Conservation (phyloP, 2,113 vertebrate species). For the Podiceps cristatus region DNA sequence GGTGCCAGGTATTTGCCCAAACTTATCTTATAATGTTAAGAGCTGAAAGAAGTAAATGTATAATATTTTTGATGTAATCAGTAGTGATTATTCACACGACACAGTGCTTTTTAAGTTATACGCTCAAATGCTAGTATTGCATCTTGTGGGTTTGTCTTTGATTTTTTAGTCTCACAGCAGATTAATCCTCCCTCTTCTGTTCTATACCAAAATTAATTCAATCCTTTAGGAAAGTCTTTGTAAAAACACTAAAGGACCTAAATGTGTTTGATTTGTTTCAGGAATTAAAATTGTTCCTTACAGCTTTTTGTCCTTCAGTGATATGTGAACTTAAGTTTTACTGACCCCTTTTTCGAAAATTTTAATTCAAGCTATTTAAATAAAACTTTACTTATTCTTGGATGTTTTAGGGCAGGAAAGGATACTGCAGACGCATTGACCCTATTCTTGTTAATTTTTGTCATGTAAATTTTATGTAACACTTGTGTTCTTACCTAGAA, state of each 20-base stretch:
- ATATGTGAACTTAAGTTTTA: neutral
- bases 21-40: slow-evolving; percentile 72
- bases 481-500: neutral
- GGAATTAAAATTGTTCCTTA: slow-evolving; percentile 49
- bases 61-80: slow-evolving; percentile 69
- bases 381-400: neutral
- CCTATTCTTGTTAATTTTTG: neutral
- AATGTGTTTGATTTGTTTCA: slow-evolving; percentile 49
- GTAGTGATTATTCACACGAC: slow-evolving; percentile 62
- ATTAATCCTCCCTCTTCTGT: slow-evolving; percentile 31
- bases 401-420: neutral
- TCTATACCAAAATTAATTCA: slow-evolving; percentile 16
- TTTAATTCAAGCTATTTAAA: neutral
- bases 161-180: slow-evolving; percentile 49
- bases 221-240: slow-evolving; percentile 64
- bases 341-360: neutral
- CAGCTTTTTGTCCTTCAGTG: neutral
- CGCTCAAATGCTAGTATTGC: slow-evolving; percentile 24
- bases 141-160: slow-evolving; percentile 42
- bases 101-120: slow-evolving; percentile 73
- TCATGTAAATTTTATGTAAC: neutral
- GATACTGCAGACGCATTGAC: neutral
- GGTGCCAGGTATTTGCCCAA: slow-evolving; percentile 70
- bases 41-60: slow-evolving; percentile 66
- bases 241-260: slow-evolving; percentile 48